phyloP scores from a whole-genome alignment of 2,888 invertebrate genomes.

The Linnaemya tessellans region DNA sequence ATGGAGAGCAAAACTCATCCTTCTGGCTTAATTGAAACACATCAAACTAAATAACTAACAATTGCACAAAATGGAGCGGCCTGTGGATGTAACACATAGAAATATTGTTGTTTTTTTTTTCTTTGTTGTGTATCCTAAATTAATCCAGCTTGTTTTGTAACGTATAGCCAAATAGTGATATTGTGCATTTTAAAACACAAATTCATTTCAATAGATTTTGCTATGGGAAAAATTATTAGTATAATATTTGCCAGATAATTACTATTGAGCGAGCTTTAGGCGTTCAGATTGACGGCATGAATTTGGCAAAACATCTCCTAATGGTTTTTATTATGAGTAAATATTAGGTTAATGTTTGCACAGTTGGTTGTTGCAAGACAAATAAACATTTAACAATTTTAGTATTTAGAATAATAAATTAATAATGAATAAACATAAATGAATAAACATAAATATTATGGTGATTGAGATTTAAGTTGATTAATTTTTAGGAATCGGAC shows the following conservation, averaged over 20 bases:
- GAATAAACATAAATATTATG: no score
- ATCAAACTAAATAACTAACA: constrained; percentile 15
- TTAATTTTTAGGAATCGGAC: no score
- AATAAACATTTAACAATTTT: not conserved
- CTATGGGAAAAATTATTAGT: not conserved
- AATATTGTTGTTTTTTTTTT: constrained; percentile 8
- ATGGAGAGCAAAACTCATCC: constrained; percentile 13
- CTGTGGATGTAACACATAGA: not conserved
- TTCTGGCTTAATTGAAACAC: constrained; percentile 24
- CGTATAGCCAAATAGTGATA: constrained; percentile 28
- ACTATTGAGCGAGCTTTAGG: not conserved
- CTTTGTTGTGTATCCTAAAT: no score
- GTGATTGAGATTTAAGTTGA: no score
- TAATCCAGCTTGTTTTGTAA: constrained; percentile 15
- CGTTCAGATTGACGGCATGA: not conserved
- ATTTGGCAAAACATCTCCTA: constrained; percentile 9
- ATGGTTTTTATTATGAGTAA: not conserved
- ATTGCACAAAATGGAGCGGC: constrained; percentile 2
- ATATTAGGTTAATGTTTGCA: constrained; percentile 15
- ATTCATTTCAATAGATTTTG: not conserved
- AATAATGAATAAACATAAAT: not conserved
- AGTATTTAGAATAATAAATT: not conserved
- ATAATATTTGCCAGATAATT: not conserved
- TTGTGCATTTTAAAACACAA: not conserved
- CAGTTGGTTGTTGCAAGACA: not conserved